Base-by-base conservation (phyloP, 2,888 invertebrate genomes). In the Caradrina kadenii region DNA sequence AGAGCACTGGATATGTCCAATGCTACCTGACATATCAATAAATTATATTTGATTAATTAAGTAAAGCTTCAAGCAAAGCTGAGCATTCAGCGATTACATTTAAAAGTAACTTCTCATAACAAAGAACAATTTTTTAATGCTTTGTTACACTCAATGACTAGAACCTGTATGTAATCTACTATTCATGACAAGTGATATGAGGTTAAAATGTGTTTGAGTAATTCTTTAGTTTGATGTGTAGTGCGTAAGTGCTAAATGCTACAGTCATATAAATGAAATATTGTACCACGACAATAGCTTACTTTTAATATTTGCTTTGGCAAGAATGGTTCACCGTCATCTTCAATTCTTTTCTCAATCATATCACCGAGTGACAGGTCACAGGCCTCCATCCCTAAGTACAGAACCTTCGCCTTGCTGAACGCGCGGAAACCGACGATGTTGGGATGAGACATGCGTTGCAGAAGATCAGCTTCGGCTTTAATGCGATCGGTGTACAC, bases 311-410 rank as follows among this genome's bases (percentile, higher is more conserved):
- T 97, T 39, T 96, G 92, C 53, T 93, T 91, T 0, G 97, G 96
- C n/a, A 96, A 91, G 86, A 97, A 97, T 0, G 97, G 97, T 0
- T 96, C 96, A 7, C 93, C 83, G 17, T 90, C 89, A 1, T 96
- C 95, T 45, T 97, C 97, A 10, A 94, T 87, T 66, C 96, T 96
- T 56, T 96, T 95, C 90, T 98, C 98, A 79, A 98, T 97, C 89
- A 97, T 94, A 85, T 98, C 97, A 2, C 97, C 98, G 5, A 98
- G 92, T 0, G 97, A 98, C 42, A 96, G 90, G 62, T 96, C 97
- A 87, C 98, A 97, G 64, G 97, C 97, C 89, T 98, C 98, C 97
- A 98, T 97, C 0, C 97, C 98, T 63, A 98, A 91, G 69, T 97
- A 97, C 66, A 97, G 94, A 73, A 97, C 96, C 60, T 93, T 91